phyloP scores from a whole-genome alignment of 2,888 invertebrate species.

The Limnephilus rhombicus region DNA sequence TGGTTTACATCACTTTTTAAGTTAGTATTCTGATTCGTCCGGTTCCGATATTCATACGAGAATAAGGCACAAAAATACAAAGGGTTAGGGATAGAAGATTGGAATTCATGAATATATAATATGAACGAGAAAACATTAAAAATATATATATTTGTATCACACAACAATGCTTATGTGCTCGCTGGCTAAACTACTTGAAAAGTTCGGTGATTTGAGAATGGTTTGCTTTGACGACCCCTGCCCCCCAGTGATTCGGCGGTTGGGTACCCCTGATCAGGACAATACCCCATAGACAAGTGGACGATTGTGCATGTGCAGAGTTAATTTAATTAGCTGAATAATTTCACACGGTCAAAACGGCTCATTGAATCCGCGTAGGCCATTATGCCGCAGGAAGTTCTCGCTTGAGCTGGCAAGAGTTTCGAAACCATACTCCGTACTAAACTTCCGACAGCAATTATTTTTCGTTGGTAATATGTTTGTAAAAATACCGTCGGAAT shows the following conservation, averaged over 20 bases:
- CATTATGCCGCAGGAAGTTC: constrained; percentile 24
- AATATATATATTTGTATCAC: no score
- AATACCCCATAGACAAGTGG: constrained; percentile 14
- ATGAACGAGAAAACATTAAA: no score
- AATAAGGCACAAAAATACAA: no score
- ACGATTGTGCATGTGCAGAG: constrained; percentile 37
- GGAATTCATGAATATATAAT: no score
- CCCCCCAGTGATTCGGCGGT: not conserved
- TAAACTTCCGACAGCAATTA: not conserved
- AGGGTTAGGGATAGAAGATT: no score
- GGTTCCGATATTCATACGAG: no score
- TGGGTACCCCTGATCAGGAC: not conserved
- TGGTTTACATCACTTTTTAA: no score
- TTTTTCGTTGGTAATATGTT: not conserved
- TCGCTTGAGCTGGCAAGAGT: constrained; percentile 11
- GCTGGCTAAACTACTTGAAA: not conserved
- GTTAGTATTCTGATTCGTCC: no score
- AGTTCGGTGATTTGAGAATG: not conserved
- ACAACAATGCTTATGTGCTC: not conserved
- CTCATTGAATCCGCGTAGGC: constrained; percentile 37
- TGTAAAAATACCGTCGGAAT: not conserved
- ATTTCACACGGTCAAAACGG: constrained; percentile 37
- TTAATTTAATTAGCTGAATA: constrained; percentile 30
- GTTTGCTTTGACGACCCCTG: not conserved
- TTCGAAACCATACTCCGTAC: not conserved